A percentile compares a stretch with the other conserved stretches of the same genome.
These are phyloP conservation scores for Maniola jurtina DNA, from an alignment of 1,140 invertebrate species.

Conservation along the genomic window DNA sequence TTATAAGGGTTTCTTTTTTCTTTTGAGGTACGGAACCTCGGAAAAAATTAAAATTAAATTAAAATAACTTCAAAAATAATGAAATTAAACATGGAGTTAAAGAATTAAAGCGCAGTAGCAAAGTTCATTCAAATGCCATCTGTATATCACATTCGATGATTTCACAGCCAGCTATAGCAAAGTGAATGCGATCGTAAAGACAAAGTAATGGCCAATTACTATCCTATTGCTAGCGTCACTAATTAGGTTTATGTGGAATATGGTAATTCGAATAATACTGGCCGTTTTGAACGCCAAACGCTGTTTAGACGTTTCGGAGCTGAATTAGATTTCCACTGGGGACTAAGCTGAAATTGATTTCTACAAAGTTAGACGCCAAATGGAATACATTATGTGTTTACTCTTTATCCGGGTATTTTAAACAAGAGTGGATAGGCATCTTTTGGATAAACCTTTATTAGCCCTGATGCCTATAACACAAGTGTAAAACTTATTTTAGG, in stretches of 20 bases:
- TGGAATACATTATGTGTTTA: not conserved
- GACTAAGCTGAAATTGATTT: not conserved
- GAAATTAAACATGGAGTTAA: not conserved
- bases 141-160: conserved; percentile 33
- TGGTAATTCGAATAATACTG: conserved; percentile 26
- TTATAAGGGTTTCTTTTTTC: too few species aligned
- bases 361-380: not conserved
- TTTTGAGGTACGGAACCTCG: too few species aligned
- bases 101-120: not conserved
- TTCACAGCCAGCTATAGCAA: conserved; percentile 31
- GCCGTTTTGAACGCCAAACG: conserved; percentile 15
- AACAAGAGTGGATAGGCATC: too few species aligned
- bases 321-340: not conserved
- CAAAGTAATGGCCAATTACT: conserved; percentile 36
- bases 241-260: conserved; percentile 37
- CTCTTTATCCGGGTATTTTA: too few species aligned
- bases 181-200: conserved; percentile 44
- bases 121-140: conserved; percentile 24
- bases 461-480: too few species aligned
- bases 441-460: too few species aligned
- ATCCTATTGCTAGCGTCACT: conserved; percentile 29
- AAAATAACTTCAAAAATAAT: too few species aligned
- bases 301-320: not conserved
- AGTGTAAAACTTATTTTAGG: too few species aligned
- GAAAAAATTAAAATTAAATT: too few species aligned